Evolutionary conservation across 2,113 vertebrate species (phyloP).

Genomic region (Aythya baeri): DNA sequence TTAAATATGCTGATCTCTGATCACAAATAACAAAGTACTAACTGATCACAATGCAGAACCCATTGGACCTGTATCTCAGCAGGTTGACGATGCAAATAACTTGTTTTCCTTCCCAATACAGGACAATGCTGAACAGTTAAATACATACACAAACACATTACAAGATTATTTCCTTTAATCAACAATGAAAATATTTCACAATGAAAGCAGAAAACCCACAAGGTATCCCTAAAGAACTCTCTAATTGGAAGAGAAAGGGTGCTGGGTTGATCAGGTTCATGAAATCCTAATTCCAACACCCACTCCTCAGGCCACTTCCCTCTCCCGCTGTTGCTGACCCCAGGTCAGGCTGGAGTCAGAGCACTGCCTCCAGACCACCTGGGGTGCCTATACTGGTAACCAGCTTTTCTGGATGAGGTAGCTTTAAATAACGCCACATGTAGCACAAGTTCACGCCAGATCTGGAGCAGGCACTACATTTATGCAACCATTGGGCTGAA

Average conservation of each 20-base stretch:
- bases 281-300: background rate
- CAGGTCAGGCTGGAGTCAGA: background rate
- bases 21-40: background rate
- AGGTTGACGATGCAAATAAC: background rate
- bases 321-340: background rate
- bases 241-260: background rate
- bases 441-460: rapidly evolving
- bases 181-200: background rate
- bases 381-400: background rate
- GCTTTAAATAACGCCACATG: rapidly evolving
- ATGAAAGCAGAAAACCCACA: background rate
- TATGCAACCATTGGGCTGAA: background rate
- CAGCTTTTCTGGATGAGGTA: background rate
- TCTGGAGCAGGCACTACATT: background rate
- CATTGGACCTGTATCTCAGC: background rate
- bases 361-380: background rate
- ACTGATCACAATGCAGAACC: background rate
- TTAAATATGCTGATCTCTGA: background rate
- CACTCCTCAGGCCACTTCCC: background rate
- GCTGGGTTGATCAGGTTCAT: background rate
- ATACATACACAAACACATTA: background rate
- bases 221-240: background rate
- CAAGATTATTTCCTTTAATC: background rate
- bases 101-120: background rate
- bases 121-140: background rate